Evolutionary conservation across 2,797 vertebrate genomes (phyloP), one percentile per base, ranked within the genome.

Genomic region (Gambusia yucatana): DNA sequence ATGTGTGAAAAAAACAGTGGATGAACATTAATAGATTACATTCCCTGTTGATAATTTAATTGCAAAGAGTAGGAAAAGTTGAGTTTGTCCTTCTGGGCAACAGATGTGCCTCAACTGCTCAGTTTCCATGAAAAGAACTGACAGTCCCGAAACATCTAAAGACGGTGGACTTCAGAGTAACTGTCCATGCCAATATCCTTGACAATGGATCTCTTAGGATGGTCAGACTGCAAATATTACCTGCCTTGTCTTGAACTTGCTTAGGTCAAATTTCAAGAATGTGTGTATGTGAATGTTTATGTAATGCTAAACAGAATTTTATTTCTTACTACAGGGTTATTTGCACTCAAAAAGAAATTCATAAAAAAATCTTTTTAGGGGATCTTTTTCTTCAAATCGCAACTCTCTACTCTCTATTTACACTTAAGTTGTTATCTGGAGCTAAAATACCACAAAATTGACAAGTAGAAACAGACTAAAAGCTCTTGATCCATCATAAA

Each of bases 111-210:
- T 92, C 79, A 88, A 87, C 87, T 90, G 79, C 82, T 87, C 39
- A n/a, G 81, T 73, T 83, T 84, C 77, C 10, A 71, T 22, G 65
- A 74, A 86, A 84, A 79, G 75, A 89, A 91, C 86, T 92, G 92
- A 94, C 93, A 93, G 84, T 77, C 89, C 79, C 91, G 84, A 90
- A 87, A 92, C 74, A 75, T 92, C 88, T 80, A 82, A 79, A 91
- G 90, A 90, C 90, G 91, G 81, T 86, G 52, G 7, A 81, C 81
- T 89, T 94, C 93, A 93, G 87, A 90, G 84, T 75, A 85, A 88
- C 89, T 93, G 93, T 94, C 94, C 87, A 83, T 84, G 70, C 73
- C 74, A 92, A 94, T 94, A 93, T 92, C 77, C 86, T 86, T 82
- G 71, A 81, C 86, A 89, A 89, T 93, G 91, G 92, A 93, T 95